A percentile compares a stretch with the other conserved stretches of the same genome.
Evolutionary conservation across 2,797 vertebrate genomes (phyloP).

Genomic region (Glyptemys insculpta): DNA sequence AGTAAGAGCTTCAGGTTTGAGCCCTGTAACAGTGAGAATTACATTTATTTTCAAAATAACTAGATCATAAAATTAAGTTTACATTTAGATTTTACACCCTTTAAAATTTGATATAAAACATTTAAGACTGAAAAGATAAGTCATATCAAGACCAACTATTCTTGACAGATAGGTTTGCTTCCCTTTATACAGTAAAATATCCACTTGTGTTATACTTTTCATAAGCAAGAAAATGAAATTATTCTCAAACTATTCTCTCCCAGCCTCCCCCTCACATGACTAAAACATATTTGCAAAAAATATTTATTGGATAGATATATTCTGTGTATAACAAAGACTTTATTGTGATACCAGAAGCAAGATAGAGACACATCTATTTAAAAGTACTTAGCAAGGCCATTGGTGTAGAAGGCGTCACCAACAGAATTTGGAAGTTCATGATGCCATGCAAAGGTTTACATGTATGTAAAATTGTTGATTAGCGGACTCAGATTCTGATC

Average conservation of each 20-base stretch:
- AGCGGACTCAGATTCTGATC: neutral
- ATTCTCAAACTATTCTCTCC: slow-evolving; percentile 22
- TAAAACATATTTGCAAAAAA: slow-evolving; percentile 5
- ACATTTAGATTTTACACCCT: slow-evolving; percentile 1
- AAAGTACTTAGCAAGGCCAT: neutral
- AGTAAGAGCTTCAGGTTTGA: slow-evolving; percentile 12
- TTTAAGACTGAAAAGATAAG: slow-evolving; percentile 24
- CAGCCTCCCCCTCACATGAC: neutral
- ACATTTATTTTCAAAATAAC: slow-evolving; percentile 35
- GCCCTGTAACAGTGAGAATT: neutral
- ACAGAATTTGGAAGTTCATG: neutral
- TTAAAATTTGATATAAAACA: neutral
- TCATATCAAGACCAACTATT: slow-evolving; percentile 31
- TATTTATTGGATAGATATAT: neutral
- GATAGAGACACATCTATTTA: neutral
- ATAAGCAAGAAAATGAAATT: slow-evolving; percentile 24
- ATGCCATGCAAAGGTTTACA: neutral
- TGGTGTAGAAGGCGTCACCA: neutral
- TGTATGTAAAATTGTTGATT: slow-evolving; percentile 26
- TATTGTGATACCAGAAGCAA: slow-evolving; percentile 29
- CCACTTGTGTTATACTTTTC: slow-evolving; percentile 20
- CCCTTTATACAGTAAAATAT: slow-evolving; percentile 33
- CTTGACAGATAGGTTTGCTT: neutral
- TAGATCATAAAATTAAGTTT: slow-evolving; percentile 49
- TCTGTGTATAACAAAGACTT: slow-evolving; percentile 10